These are phyloP conservation scores for Cuculus canorus DNA, from an alignment of 2,797 vertebrate genomes.

Conservation along the genomic window DNA sequence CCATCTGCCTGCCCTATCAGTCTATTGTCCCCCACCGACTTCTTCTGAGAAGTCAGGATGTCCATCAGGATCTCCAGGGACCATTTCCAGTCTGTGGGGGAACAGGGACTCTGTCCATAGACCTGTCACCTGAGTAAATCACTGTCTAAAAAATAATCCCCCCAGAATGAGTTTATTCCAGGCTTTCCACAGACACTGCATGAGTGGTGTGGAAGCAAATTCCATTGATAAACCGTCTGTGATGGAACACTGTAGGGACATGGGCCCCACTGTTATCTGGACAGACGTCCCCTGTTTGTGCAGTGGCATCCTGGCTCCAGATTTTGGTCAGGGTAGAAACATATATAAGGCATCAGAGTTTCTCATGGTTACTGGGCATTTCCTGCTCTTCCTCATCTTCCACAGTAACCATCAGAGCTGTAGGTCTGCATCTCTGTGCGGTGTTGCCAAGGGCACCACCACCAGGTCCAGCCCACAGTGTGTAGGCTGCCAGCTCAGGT, in stretches of 20 bases:
- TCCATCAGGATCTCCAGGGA: neutral
- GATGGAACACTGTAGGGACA: neutral
- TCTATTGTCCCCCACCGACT: accelerated
- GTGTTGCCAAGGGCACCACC: neutral
- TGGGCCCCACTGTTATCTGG: neutral
- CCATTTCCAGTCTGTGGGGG: neutral
- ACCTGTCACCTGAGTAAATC: neutral
- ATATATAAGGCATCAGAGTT: neutral
- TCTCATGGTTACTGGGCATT: neutral
- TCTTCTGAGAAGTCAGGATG: neutral
- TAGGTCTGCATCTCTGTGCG: neutral
- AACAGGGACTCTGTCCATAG: neutral
- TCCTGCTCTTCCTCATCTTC: neutral
- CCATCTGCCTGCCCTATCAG: neutral
- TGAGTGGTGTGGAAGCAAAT: neutral
- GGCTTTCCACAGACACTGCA: neutral
- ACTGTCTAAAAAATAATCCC: neutral
- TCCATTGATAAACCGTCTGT: neutral
- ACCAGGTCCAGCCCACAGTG: accelerated
- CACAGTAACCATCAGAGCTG: neutral
- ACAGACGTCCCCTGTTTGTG: neutral
- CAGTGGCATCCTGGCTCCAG: neutral
- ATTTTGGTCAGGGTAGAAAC: neutral
- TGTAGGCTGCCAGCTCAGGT: neutral
- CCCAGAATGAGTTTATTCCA: neutral